Conservation (phyloP, 2,797 vertebrate genomes). For the Huso huso region DNA sequence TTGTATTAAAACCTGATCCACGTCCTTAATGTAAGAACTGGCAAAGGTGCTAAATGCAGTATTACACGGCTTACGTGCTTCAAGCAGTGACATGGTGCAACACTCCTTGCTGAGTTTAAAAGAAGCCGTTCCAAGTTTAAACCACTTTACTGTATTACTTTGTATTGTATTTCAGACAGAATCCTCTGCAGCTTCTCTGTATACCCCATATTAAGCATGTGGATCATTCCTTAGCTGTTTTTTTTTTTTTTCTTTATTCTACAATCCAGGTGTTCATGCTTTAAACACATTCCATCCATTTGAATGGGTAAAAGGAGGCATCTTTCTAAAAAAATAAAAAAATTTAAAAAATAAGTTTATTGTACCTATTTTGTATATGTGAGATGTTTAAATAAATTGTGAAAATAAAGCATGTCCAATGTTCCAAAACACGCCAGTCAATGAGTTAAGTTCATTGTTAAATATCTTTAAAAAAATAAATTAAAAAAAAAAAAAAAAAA, state of each 20-base stretch:
- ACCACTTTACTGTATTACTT: slow-evolving; percentile 77
- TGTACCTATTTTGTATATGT: slow-evolving; percentile 99
- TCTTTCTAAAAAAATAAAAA: slow-evolving; percentile 45
- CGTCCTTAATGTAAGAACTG: slow-evolving; percentile 63
- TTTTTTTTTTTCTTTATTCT: slow-evolving; percentile 54
- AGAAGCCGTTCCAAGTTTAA: slow-evolving; percentile 67
- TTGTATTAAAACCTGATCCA: slow-evolving; percentile 71
- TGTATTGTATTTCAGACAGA: slow-evolving; percentile 70
- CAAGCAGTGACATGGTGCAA: slow-evolving; percentile 91
- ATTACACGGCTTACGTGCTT: slow-evolving; percentile 64
- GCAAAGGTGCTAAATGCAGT: slow-evolving; percentile 78
- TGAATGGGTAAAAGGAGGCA: slow-evolving; percentile 56
- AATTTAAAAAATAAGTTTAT: slow-evolving; percentile 75
- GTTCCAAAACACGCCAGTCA: slow-evolving; percentile 84
- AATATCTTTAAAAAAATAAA: no score
- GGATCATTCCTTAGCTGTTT: slow-evolving; percentile 68
- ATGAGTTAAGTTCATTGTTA: slow-evolving; percentile 76
- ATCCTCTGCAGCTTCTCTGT: slow-evolving; percentile 62
- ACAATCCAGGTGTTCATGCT: slow-evolving; percentile 64
- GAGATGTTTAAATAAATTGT: slow-evolving; percentile 99
- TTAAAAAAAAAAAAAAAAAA: no score
- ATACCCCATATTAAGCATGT: slow-evolving; percentile 76
- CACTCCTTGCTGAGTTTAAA: slow-evolving; percentile 17
- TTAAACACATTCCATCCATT: slow-evolving; percentile 69
- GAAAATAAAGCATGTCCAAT: slow-evolving; percentile 99